Evolutionary conservation across 2,888 invertebrate genomes (phyloP).

Genomic region (Metacarcinus magister): DNA sequence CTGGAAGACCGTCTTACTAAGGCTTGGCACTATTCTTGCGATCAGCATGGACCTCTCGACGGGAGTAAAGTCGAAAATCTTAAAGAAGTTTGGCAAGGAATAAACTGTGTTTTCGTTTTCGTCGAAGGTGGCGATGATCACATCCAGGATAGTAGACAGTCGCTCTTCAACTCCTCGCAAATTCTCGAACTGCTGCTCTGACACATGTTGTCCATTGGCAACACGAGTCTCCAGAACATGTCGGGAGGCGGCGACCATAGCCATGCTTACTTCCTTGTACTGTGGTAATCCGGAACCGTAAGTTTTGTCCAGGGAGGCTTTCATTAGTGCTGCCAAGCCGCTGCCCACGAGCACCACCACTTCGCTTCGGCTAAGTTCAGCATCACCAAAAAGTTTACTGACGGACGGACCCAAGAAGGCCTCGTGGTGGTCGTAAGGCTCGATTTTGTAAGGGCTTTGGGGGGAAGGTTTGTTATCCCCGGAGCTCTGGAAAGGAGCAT

Average conservation of each 20-base stretch:
- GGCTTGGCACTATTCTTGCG: not conserved
- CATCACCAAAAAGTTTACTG: not conserved
- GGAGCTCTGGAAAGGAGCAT: too few species aligned
- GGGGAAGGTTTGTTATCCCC: not conserved
- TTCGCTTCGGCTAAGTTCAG: not conserved
- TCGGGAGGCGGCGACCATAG: not conserved
- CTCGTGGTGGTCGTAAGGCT: not conserved
- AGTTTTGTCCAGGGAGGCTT: not conserved
- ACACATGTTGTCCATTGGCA: not conserved
- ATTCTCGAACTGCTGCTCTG: not conserved
- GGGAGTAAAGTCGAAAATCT: not conserved
- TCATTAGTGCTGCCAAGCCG: not conserved
- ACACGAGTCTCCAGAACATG: not conserved
- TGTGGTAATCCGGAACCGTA: not conserved
- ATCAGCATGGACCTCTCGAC: not conserved
- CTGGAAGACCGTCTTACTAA: not conserved
- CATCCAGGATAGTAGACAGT: not conserved
- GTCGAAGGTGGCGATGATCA: not conserved
- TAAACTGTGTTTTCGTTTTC: not conserved
- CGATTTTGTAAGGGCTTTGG: not conserved
- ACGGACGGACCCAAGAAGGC: not conserved
- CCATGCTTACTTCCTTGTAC: not conserved
- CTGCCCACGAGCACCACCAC: conserved; percentile 34
- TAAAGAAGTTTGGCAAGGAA: not conserved
- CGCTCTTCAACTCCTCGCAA: not conserved